Evolutionary conservation across 2,113 vertebrate species (phyloP).

Genomic region (Sander lucioperca): DNA sequence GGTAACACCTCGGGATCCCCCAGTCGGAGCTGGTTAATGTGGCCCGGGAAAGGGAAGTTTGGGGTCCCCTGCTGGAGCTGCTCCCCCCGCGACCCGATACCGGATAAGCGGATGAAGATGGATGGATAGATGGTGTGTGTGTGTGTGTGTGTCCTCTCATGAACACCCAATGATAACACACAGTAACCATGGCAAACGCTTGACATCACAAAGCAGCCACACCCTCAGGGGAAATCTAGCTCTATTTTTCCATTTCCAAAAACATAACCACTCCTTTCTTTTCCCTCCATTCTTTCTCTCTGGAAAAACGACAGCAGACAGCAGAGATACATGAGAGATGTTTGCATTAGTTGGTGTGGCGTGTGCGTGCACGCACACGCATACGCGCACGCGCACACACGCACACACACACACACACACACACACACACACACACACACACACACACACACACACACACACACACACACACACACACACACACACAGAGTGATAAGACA

Average conservation of each 20-base stretch:
- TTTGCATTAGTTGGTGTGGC: constrained; percentile 14
- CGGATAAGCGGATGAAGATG: too few species aligned
- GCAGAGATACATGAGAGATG: constrained; percentile 43
- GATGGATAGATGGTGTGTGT: too few species aligned
- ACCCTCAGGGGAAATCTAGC: constrained; percentile 43
- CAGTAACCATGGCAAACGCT: constrained; percentile 39
- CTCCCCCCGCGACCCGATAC: too few species aligned
- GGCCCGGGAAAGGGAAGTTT: too few species aligned
- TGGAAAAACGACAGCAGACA: constrained; percentile 32
- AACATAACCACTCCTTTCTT: constrained; percentile 55
- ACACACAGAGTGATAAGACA: too few species aligned
- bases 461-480: neutral
- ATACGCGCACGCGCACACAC: neutral
- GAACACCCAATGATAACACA: constrained; percentile 24
- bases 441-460: neutral
- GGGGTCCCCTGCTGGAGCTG: too few species aligned
- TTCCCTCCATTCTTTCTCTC: constrained; percentile 45
- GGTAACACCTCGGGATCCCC: too few species aligned
- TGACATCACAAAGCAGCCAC: constrained; percentile 62
- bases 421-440: neutral
- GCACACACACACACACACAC: neutral
- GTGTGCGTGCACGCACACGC: neutral
- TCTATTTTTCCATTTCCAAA: constrained; percentile 60
- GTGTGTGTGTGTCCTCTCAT: neutral
- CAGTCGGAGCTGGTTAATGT: too few species aligned